Base-by-base conservation (phyloP, 2,113 vertebrate genomes). In the Riparia riparia region DNA sequence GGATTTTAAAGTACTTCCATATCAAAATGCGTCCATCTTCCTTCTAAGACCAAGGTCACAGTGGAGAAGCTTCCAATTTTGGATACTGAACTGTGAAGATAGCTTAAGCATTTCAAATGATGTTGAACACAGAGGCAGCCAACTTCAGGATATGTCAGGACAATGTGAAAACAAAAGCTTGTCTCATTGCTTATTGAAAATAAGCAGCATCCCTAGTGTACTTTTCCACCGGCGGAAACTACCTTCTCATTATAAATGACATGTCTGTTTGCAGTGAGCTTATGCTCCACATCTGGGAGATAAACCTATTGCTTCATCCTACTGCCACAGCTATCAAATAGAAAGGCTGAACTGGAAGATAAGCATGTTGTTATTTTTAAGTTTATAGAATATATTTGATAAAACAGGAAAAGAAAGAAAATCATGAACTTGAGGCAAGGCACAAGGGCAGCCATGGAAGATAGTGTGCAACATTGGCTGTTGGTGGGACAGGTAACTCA, bases 391-490 rank as follows among this genome's bases (percentile, higher is more conserved):
- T 22, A 13, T 10, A 41, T 50, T 45, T 56, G 16, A 8, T 17
- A 26, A 26, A 66, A 26, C 22, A 8, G 37, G 37, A 37, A 37
- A 37, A 65, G 49, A 32, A 42, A 44, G 31, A 47, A 89, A 86
- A 65, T 21, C 17, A 44, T 1, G 3, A 8, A 8, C 18, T 32
- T 37, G 64, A 86, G 34, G 77, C 17, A 64, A 64, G 50, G 53
- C 47, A 63, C 16, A 39, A 81, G 70, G 29, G 42, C 56, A 74
- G 21, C 21, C 41, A 1, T 8, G 19, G 44, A 69, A 76, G 29
- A 39, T 0, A 26, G 32, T 7, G 32, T 7, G 41, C 42, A 42
- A n/a, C 14, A 5, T 1, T 10, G 0, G 2, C 32, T n/a, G 31
- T 9, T 51, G 49, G 44, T 53, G 25, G 41, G 32, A 28, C 16